Evolutionary conservation across 2,113 vertebrate species (phyloP).

Genomic region (Pycnonotus jocosus): DNA sequence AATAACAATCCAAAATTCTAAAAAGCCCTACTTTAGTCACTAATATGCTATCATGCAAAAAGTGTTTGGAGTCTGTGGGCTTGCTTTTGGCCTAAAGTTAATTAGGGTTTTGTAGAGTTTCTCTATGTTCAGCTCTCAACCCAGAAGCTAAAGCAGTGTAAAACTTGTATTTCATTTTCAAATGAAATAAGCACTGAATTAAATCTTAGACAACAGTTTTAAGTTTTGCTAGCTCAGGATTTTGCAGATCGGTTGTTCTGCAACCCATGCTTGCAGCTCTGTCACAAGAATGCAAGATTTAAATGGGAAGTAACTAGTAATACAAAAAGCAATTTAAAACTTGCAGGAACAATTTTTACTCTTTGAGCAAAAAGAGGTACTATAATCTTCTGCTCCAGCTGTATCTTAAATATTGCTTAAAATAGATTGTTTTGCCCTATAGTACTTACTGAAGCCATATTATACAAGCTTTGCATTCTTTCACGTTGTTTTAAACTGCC

Average conservation of each 20-base stretch:
- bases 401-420: not conserved
- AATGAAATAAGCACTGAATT: not conserved
- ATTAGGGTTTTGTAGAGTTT: not conserved
- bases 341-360: not conserved
- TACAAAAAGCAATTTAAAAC: not conserved
- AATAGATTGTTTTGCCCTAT: not conserved
- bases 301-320: not conserved
- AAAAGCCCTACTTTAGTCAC: not conserved
- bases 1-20: not conserved
- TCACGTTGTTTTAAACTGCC: not conserved
- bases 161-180: not conserved
- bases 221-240: constrained; percentile 29
- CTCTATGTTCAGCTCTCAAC: not conserved
- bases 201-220: not conserved
- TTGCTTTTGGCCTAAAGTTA: not conserved
- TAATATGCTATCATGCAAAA: not conserved
- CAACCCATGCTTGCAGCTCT: not conserved
- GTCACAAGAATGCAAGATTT: not conserved
- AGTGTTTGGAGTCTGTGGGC: not conserved
- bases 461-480: not conserved
- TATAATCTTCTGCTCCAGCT: not conserved
- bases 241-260: constrained; percentile 30
- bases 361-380: not conserved
- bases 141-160: not conserved
- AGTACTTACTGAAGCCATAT: not conserved